Conservation (phyloP, 2,888 invertebrate genomes). For the Mesorhabditis sp. region DNA sequence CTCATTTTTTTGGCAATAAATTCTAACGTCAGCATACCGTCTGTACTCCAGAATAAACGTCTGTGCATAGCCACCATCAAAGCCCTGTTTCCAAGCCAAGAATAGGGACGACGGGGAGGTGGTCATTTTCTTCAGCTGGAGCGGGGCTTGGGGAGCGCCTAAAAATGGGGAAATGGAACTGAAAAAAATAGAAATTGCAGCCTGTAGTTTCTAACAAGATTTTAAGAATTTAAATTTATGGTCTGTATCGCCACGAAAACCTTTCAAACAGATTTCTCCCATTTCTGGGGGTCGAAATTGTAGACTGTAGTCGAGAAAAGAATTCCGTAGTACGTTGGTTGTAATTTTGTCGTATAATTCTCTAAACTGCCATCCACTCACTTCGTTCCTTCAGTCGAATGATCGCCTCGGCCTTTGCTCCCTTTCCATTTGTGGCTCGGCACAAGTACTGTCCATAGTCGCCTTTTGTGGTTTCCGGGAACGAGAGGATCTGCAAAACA, state of each 20-base stretch:
- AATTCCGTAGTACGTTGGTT: too few relatives aligned
- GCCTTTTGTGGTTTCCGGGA: conserved; percentile 22
- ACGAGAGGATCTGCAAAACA: conserved; percentile 16
- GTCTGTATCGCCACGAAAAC: too few relatives aligned
- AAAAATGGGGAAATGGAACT: conserved; percentile 11
- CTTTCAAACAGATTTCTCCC: too few relatives aligned
- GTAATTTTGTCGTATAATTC: too few relatives aligned
- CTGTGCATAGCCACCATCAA: conserved; percentile 53
- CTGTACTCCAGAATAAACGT: conserved; percentile 39
- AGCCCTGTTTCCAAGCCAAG: conserved; percentile 52
- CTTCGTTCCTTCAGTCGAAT: conserved; percentile 43
- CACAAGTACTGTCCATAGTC: conserved; percentile 85
- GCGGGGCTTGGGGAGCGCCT: conserved; percentile 40
- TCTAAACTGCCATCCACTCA: conserved; percentile 9
- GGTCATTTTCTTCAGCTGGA: conserved; percentile 29
- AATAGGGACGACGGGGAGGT: conserved; percentile 35
- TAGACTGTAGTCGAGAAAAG: too few relatives aligned
- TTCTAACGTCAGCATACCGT: background rate
- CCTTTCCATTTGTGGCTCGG: conserved; percentile 75
- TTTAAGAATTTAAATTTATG: too few relatives aligned
- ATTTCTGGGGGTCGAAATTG: too few relatives aligned
- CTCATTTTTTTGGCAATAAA: background rate
- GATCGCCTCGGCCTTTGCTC: conserved; percentile 57
- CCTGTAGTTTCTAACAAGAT: background rate
- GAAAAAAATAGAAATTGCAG: too few relatives aligned